Base-by-base conservation (phyloP, 1,140 invertebrate species). In the Drosophila ohnishii region DNA sequence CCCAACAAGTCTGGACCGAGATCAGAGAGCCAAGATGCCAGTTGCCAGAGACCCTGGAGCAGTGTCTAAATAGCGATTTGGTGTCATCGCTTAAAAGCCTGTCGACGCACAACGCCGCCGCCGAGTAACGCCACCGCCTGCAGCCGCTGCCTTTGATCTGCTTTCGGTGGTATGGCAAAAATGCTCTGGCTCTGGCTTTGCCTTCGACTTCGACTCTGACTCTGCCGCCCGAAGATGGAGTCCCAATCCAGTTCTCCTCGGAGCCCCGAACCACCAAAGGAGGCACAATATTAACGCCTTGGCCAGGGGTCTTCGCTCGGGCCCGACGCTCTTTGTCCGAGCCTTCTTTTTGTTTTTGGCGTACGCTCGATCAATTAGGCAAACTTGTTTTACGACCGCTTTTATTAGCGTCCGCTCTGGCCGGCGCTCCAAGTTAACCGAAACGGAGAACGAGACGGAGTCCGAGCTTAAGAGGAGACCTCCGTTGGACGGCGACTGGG, bases 311-410 rank as follows among this genome's bases (percentile, higher is more conserved):
- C 67, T 75, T 64, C 56, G 51, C 78, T 73, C 73, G 56, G 64
- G 19, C 60, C 47, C 40, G 69, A 57, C 63, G 30, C 25, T 30
- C 71, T 82, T 80, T 83, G 79, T 77, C 62, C 66, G 65, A 72
- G 67, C 75, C 63, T 73, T 48, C 67, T 69, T 75, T 69, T 56
- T 66, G 63, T 79, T 78, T 83, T 80, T 88, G 90, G 90, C 90
- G 90, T 91, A 91, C 90, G 90, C 86, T 85, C 90, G 90, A 91
- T 90, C 90, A 91, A 91, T 91, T 91, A 91, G 90, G 90, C 78
- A 90, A 90, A 91, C 90, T 91, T 91, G 90, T 91, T 91, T 91
- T 90, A 91, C 90, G 86, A 91, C 82, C 86, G 78, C 80, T 91
- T 90, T 91, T 90, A 91, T 91, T 90, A 88, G 72, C 76, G 58